Percentiles rank a stretch among this genome's conserved stretches.
Conservation (phyloP, 1,140 invertebrate genomes). For the Drosophila nannoptera region DNA sequence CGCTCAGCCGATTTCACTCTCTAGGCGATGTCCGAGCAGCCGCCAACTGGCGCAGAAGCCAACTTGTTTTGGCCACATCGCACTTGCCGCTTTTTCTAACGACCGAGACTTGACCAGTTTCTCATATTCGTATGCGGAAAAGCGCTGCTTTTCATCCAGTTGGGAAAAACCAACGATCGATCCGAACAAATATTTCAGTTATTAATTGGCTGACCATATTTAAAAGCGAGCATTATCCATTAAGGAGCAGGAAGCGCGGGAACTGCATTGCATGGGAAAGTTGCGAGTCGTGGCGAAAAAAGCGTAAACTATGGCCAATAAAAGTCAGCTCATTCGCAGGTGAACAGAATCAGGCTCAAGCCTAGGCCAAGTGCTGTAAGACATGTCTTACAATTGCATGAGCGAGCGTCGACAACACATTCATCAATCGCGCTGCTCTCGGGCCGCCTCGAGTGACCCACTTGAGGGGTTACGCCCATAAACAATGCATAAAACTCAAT, state of each 20-base stretch:
- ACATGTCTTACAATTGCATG: slow-evolving; percentile 11
- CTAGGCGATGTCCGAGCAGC: slow-evolving; percentile 40
- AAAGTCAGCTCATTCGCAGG: too few species aligned
- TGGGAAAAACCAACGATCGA: slow-evolving; percentile 6
- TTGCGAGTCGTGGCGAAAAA: background rate
- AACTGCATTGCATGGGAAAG: slow-evolving; percentile 27
- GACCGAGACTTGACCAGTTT: slow-evolving; percentile 51
- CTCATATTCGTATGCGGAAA: slow-evolving; percentile 69
- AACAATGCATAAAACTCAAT: slow-evolving; percentile 63
- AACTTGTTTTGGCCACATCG: slow-evolving; percentile 53
- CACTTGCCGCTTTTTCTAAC: slow-evolving; percentile 49
- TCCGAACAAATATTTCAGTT: slow-evolving; percentile 41
- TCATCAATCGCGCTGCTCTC: background rate
- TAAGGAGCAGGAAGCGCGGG: slow-evolving; percentile 47
- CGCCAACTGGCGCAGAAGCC: slow-evolving; percentile 7
- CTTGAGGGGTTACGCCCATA: slow-evolving; percentile 45
- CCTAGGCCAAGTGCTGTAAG: background rate
- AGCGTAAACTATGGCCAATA: background rate
- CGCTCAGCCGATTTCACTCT: slow-evolving; percentile 63
- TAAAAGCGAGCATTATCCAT: slow-evolving; percentile 18
- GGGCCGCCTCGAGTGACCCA: slow-evolving; percentile 48
- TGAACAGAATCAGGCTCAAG: too few species aligned
- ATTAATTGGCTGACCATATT: slow-evolving; percentile 48
- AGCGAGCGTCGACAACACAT: background rate
- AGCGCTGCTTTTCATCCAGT: slow-evolving; percentile 29